phyloP scores from a whole-genome alignment of 2,797 vertebrate species.

The Setipinna tenuifilis region DNA sequence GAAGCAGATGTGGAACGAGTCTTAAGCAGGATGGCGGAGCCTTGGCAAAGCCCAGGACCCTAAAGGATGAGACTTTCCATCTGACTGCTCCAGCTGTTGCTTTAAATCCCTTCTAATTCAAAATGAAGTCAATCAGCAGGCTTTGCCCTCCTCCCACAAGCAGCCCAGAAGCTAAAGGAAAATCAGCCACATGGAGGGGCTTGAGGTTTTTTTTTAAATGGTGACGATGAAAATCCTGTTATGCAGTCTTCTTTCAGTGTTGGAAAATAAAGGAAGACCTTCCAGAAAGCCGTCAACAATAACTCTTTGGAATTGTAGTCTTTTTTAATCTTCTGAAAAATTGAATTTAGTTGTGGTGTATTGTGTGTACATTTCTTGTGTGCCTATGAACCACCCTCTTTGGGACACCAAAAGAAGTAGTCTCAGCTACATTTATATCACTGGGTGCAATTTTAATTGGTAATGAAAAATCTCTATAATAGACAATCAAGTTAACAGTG shows the following conservation, averaged over 20 bases:
- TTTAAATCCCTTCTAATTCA: slow-evolving; percentile 30
- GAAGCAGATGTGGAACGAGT: slow-evolving; percentile 45
- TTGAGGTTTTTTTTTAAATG: neutral
- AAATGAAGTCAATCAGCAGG: slow-evolving; percentile 12
- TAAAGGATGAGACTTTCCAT: slow-evolving; percentile 25
- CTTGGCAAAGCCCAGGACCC: neutral
- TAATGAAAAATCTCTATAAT: too few relatives aligned
- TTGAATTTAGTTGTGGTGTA: neutral
- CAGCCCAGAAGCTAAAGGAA: neutral
- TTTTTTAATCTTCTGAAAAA: neutral
- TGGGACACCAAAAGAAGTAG: neutral
- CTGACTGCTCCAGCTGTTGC: slow-evolving; percentile 25
- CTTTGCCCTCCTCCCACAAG: neutral
- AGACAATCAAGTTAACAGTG: too few relatives aligned
- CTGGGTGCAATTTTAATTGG: too few relatives aligned
- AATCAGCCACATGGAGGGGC: neutral
- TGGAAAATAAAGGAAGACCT: neutral
- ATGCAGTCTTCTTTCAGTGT: neutral
- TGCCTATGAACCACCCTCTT: too few relatives aligned
- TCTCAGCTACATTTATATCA: too few relatives aligned
- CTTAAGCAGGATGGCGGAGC: neutral
- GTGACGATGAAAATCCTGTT: slow-evolving; percentile 25
- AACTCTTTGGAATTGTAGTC: neutral
- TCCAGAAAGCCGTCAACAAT: neutral
- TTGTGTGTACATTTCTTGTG: too few relatives aligned